Evolutionary conservation across 1,140 invertebrate species (phyloP).

Genomic region (Anoplophora glabripennis): DNA sequence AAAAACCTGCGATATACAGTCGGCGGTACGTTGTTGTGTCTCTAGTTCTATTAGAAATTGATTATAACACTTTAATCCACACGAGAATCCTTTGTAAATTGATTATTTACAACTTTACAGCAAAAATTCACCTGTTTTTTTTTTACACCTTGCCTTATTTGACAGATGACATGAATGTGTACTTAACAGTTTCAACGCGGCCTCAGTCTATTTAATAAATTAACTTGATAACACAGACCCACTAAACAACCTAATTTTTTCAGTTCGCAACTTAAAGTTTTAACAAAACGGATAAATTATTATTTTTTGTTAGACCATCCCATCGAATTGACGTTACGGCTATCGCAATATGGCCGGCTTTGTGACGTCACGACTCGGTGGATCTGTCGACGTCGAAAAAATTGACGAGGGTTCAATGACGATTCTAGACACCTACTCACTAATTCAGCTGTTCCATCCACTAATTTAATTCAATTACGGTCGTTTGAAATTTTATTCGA

Average conservation of each 20-base stretch:
- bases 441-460: too few species aligned
- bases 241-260: neutral
- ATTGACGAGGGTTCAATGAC: too few species aligned
- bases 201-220: neutral
- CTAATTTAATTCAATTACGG: too few species aligned
- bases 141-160: slow-evolving; percentile 23
- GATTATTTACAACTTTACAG: neutral
- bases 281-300: neutral
- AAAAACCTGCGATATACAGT: neutral
- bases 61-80: neutral
- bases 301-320: slow-evolving; percentile 30
- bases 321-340: slow-evolving; percentile 27
- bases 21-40: too few species aligned
- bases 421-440: too few species aligned
- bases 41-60: too few species aligned
- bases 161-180: slow-evolving; percentile 17
- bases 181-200: slow-evolving; percentile 4
- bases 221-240: neutral
- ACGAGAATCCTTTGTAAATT: neutral
- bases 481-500: too few species aligned
- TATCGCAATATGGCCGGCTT: slow-evolving; percentile 30
- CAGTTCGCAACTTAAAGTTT: neutral
- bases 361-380: slow-evolving; percentile 24
- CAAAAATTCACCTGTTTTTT: slow-evolving; percentile 32
- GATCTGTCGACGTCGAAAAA: too few species aligned